phyloP scores from a whole-genome alignment of 2,113 vertebrate genomes.

The Ramphastos sulfuratus region DNA sequence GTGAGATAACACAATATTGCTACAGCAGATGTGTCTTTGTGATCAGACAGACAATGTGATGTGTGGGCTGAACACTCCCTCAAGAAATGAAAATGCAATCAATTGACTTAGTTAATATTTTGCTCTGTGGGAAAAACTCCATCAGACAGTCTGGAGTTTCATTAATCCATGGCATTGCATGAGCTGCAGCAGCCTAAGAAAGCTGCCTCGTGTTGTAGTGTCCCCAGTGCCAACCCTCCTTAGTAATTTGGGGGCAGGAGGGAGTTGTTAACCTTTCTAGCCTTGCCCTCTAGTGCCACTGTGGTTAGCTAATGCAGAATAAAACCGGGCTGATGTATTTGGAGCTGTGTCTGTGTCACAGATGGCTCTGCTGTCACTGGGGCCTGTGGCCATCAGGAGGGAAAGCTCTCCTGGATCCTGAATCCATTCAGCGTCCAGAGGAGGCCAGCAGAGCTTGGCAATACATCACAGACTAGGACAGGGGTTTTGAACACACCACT shows the following conservation, averaged over 20 bases:
- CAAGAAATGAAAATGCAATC: constrained; percentile 47
- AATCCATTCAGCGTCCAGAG: background rate
- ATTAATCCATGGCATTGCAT: fast-evolving
- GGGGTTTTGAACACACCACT: background rate
- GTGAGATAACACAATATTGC: constrained; percentile 4
- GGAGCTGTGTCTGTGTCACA: background rate
- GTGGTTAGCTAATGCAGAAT: background rate
- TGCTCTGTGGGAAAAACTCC: constrained; percentile 28
- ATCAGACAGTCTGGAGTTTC: constrained; percentile 6
- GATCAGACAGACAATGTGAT: constrained; percentile 17
- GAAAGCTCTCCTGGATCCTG: background rate
- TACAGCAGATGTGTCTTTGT: background rate
- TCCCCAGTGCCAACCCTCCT: background rate
- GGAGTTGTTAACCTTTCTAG: background rate
- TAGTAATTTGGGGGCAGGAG: background rate
- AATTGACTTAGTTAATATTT: constrained; percentile 39
- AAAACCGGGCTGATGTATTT: background rate
- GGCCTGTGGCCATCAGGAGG: background rate
- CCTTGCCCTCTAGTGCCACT: background rate
- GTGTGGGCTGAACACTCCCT: constrained; percentile 35
- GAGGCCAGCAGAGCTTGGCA: background rate
- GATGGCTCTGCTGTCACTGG: background rate
- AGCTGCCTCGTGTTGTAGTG: background rate
- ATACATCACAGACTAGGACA: background rate
- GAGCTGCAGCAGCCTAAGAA: background rate